These are phyloP conservation scores for Masticophis lateralis DNA, from an alignment of 2,797 vertebrate genomes.

Conservation along the genomic window DNA sequence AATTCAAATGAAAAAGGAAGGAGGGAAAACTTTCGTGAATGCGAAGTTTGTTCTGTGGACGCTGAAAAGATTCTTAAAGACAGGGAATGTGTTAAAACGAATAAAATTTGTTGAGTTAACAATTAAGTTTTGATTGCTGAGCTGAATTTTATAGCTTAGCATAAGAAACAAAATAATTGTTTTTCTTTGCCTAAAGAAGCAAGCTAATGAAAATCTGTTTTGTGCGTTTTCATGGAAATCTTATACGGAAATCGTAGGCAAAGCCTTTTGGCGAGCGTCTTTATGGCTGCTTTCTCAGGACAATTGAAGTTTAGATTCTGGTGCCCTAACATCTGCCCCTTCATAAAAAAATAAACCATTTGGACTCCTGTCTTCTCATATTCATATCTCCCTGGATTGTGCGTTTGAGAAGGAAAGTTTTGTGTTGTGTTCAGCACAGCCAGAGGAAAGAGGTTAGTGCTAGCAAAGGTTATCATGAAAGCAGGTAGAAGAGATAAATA, in stretches of 20 bases:
- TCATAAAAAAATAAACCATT: slow-evolving; percentile 10
- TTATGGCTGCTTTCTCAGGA: neutral
- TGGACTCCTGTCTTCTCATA: neutral
- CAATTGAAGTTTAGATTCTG: neutral
- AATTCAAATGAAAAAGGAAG: neutral
- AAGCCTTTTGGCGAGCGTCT: neutral
- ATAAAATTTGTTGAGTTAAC: slow-evolving; percentile 20
- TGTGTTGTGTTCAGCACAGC: neutral
- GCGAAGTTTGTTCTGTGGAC: neutral
- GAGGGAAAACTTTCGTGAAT: neutral
- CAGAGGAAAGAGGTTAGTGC: neutral
- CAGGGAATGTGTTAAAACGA: neutral
- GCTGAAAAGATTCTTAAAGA: neutral
- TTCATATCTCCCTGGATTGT: neutral
- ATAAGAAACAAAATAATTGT: neutral
- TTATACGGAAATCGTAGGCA: neutral
- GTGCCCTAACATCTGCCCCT: neutral
- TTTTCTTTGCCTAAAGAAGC: neutral
- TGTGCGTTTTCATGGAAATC: neutral
- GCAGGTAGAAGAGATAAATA: slow-evolving; percentile 37
- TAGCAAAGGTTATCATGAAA: neutral
- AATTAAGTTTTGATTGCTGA: neutral
- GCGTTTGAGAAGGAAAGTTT: neutral
- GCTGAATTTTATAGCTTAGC: neutral
- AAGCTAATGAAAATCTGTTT: neutral